A percentile compares a stretch with the other conserved stretches of the same genome.
phyloP scores from a whole-genome alignment of 1,140 invertebrate genomes.

The Papilio machaon region DNA sequence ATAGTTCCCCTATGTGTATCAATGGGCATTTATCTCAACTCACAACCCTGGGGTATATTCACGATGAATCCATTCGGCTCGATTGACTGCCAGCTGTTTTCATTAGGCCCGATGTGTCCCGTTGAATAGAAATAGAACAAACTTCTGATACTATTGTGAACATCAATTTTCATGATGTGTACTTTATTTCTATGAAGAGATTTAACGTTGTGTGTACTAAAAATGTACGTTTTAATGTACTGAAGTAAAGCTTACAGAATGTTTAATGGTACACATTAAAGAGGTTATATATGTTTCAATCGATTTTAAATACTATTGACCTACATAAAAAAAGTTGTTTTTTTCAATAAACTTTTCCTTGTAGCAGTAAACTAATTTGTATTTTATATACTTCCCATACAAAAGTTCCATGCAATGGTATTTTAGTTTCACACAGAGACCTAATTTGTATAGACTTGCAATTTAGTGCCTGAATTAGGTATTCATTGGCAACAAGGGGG shows the following conservation, averaged over 20 bases:
- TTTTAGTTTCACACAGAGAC: background rate
- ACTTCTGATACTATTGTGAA: background rate
- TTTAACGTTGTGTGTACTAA: background rate
- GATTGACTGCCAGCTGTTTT: slow-evolving; percentile 25
- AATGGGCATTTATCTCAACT: slow-evolving; percentile 3
- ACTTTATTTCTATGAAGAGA: background rate
- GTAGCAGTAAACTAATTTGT: background rate
- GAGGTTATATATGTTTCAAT: background rate
- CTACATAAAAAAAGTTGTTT: background rate
- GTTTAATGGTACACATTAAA: background rate
- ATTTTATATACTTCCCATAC: background rate
- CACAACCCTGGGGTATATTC: slow-evolving; percentile 13
- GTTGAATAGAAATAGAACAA: slow-evolving; percentile 7
- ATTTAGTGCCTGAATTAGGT: background rate
- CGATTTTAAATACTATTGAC: background rate
- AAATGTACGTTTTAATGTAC: background rate
- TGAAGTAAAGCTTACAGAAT: too few relatives aligned
- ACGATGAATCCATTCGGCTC: slow-evolving; percentile 22
- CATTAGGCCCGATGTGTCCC: slow-evolving; percentile 19
- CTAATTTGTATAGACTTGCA: slow-evolving; percentile 6
- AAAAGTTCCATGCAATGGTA: background rate
- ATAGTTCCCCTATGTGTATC: background rate
- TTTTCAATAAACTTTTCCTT: too few relatives aligned
- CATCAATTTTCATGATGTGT: background rate
- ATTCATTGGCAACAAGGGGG: background rate